Percentiles rank a stretch among this genome's conserved stretches.
Evolutionary conservation across 2,797 vertebrate genomes (phyloP).

Genomic region (Arnoldichthys spilopterus): DNA sequence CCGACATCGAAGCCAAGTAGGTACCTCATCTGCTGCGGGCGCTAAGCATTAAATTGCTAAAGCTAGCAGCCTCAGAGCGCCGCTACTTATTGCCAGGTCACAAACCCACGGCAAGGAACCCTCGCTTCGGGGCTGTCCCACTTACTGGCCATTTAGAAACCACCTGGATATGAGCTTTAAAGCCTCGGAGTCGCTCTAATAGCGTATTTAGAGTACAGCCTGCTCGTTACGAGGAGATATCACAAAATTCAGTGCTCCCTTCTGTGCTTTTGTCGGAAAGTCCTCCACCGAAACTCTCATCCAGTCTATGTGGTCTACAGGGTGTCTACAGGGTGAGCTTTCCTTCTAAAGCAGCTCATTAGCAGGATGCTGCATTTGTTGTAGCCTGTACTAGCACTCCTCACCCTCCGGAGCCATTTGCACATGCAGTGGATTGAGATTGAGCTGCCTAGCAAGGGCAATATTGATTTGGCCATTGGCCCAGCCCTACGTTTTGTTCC

Average conservation of each 20-base stretch:
- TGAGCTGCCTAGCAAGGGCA: slow-evolving; percentile 43
- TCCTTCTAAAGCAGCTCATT: slow-evolving; percentile 65
- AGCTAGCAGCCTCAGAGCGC: not conserved
- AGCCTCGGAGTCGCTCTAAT: not conserved
- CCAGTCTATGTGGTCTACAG: slow-evolving; percentile 13
- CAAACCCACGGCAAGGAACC: slow-evolving; percentile 13
- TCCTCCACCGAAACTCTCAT: not conserved
- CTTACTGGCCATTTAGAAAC: slow-evolving; percentile 35
- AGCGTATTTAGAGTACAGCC: not conserved
- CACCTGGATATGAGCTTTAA: not conserved
- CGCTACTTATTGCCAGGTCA: not conserved
- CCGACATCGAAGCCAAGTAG: slow-evolving; percentile 97
- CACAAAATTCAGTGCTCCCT: slow-evolving; percentile 9
- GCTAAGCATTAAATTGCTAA: slow-evolving; percentile 3
- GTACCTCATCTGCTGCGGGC: slow-evolving; percentile 64
- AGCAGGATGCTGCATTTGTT: slow-evolving; percentile 55
- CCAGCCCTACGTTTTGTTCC: slow-evolving; percentile 58
- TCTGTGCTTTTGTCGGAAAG: slow-evolving; percentile 19
- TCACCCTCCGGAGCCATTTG: slow-evolving; percentile 26
- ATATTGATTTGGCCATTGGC: slow-evolving; percentile 60
- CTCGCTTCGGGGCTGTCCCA: slow-evolving; percentile 13
- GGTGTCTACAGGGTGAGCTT: slow-evolving; percentile 47
- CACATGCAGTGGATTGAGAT: slow-evolving; percentile 25
- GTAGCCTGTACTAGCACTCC: slow-evolving; percentile 27
- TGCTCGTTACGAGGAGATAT: not conserved